Base-by-base conservation (phyloP, 1,140 invertebrate genomes). In the Drosophila erecta region DNA sequence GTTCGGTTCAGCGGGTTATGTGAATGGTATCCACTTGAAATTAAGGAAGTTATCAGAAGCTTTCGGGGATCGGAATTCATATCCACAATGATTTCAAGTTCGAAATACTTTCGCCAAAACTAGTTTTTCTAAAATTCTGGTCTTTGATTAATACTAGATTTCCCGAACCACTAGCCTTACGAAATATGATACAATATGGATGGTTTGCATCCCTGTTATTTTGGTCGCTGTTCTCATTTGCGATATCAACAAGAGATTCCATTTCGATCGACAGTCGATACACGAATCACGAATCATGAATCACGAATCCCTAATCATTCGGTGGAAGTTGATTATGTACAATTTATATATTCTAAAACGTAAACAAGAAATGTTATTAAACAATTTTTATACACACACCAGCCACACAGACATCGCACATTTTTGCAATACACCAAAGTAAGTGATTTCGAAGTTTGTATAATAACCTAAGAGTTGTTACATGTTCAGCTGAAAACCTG, bases 211-310 rank as follows among this genome's bases (percentile, higher is more conserved):
- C 60, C 58, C 46, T 65, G 64, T 15, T 37, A 50, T 41, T 49
- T 71, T 55, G 64, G 79, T 59, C 74, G 83, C 79, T 91, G 85
- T 91, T 83, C 61, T 90, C 85, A 89, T 89, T 91, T 91, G 90
- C 90, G 90, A 91, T 91, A 90, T 91, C 90, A 91, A 91, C 83
- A 91, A 91, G 70, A 79, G 72, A 81, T 85, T 90, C 85, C 86
- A 90, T 90, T 90, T 91, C 85, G 74, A 83, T 76, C 54, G 35
- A 83, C 83, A 86, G 64, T 81, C 83, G 74, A 66, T 80, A 85
- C 71, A 78, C 55, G 61, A 57, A 43, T 67, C 62, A 61, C 15
- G 37, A 57, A 44, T 51, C 53, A 61, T 22, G 35, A 57, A 44
- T 50, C 51, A 61, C 30, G 35, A 57, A 44, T 50, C 51, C 55